A percentile compares a stretch with the other conserved stretches of the same genome.
Evolutionary conservation across 2,888 invertebrate genomes (phyloP).

Genomic region (Drosophila ustulata): DNA sequence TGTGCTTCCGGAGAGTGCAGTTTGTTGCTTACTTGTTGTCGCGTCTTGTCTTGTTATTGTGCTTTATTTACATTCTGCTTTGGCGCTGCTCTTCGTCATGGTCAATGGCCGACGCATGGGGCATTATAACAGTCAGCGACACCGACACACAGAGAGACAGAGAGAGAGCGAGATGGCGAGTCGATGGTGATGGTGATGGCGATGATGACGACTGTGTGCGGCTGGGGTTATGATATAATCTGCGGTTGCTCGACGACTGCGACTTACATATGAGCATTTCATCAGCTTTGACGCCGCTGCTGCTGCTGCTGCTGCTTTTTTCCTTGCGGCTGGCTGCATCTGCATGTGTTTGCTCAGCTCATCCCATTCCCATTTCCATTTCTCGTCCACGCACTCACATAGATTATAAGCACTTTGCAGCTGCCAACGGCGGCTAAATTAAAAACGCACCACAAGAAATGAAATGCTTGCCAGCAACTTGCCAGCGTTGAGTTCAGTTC

Average conservation of each 20-base stretch:
- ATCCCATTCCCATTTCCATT: slow-evolving; percentile 15
- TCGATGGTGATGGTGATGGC: slow-evolving; percentile 23
- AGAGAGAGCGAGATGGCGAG: slow-evolving; percentile 3
- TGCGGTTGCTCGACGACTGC: slow-evolving; percentile 61
- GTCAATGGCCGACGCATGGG: slow-evolving; percentile 83
- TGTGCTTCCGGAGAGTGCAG: slow-evolving; percentile 31
- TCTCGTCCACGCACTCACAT: slow-evolving; percentile 5
- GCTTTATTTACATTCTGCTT: slow-evolving; percentile 78
- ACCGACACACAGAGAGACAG: slow-evolving; percentile 5
- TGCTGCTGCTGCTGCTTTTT: slow-evolving; percentile 18
- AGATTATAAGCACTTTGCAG: slow-evolving; percentile 57
- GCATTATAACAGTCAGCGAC: slow-evolving; percentile 62
- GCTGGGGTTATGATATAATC: slow-evolving; percentile 81
- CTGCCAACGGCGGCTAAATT: slow-evolving; percentile 71
- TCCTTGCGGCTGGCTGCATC: slow-evolving; percentile 38
- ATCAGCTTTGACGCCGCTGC: slow-evolving; percentile 43
- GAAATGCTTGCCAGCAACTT: slow-evolving; percentile 56
- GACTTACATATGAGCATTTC: slow-evolving; percentile 57
- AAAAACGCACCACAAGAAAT: slow-evolving; percentile 64
- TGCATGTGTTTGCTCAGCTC: slow-evolving; percentile 45
- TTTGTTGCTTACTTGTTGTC: slow-evolving; percentile 40
- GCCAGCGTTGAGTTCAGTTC: slow-evolving; percentile 24
- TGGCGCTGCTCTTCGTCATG: slow-evolving; percentile 78
- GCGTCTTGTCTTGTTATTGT: slow-evolving; percentile 63
- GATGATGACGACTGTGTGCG: slow-evolving; percentile 38